Evolutionary conservation across 30 jellyfish, hydroid and myxozoan genomes (phyloP).

Genomic region (Aurelia aurita complex sp. Pacific): DNA sequence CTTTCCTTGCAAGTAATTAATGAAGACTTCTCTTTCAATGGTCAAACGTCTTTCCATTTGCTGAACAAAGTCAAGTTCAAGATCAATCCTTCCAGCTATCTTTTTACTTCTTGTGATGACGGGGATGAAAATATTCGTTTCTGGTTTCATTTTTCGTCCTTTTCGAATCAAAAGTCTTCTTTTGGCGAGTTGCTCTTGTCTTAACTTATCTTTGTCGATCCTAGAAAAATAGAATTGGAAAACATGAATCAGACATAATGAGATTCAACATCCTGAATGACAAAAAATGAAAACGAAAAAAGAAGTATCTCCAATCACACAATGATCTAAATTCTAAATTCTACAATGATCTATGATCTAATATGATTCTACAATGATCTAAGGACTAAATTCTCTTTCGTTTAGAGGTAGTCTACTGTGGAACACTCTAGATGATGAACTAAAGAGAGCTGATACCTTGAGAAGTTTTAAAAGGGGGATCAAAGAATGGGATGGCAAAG

Average conservation of each 20-base stretch:
- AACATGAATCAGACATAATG: neutral
- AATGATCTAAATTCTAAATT: too few relatives aligned
- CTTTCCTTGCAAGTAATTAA: slow-evolving; percentile 59
- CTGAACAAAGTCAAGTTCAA: slow-evolving; percentile 24
- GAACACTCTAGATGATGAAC: too few relatives aligned
- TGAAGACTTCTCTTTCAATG: slow-evolving; percentile 63
- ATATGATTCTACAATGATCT: too few relatives aligned
- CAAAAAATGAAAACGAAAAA: too few relatives aligned
- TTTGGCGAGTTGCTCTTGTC: slow-evolving; percentile 87
- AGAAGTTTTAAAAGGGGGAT: too few relatives aligned
- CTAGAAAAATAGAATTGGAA: slow-evolving; percentile 18
- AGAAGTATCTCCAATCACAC: too few relatives aligned
- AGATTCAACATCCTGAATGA: too few relatives aligned
- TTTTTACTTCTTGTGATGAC: slow-evolving; percentile 19
- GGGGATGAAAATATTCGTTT: slow-evolving; percentile 26
- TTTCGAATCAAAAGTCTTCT: slow-evolving; percentile 64
- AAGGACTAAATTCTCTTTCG: too few relatives aligned
- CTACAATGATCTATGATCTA: too few relatives aligned
- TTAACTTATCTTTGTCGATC: slow-evolving; percentile 60
- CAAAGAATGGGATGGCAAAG: too few relatives aligned
- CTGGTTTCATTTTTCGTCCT: slow-evolving; percentile 34
- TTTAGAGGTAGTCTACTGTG: too few relatives aligned
- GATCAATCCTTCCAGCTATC: slow-evolving; percentile 53
- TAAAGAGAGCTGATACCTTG: too few relatives aligned
- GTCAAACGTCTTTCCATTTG: slow-evolving; percentile 33